Evolutionary conservation across 2,888 invertebrate genomes (phyloP).

Genomic region (Lissonota sp.): DNA sequence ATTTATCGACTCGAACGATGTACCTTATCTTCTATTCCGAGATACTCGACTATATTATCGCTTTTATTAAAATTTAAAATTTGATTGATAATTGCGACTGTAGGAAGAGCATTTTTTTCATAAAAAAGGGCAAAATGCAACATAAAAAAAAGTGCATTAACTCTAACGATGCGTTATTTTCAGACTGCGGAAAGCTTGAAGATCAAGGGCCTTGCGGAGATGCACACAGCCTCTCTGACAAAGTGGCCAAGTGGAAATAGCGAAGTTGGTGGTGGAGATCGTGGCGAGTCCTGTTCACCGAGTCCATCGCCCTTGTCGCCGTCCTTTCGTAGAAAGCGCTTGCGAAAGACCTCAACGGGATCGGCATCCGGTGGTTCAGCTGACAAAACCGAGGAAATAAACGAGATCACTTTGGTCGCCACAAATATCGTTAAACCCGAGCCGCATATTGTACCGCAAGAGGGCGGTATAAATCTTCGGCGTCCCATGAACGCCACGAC

Average conservation of each 20-base stretch:
- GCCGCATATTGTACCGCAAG: constrained; percentile 77
- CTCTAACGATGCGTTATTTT: constrained; percentile 74
- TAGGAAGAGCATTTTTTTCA: too few species aligned
- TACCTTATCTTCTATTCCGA: too few species aligned
- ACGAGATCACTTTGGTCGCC: constrained; percentile 80
- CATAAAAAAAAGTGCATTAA: background rate
- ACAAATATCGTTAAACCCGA: constrained; percentile 81
- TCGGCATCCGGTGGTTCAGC: constrained; percentile 80
- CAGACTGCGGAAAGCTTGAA: constrained; percentile 95
- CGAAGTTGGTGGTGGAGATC: constrained; percentile 78
- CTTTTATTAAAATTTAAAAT: too few species aligned
- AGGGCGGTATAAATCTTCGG: constrained; percentile 74
- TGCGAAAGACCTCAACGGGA: constrained; percentile 89
- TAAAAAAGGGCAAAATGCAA: background rate
- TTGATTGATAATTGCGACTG: too few species aligned
- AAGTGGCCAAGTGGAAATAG: constrained; percentile 87
- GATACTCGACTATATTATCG: too few species aligned
- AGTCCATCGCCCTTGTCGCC: constrained; percentile 86
- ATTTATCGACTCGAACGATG: too few species aligned
- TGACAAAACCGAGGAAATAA: constrained; percentile 79
- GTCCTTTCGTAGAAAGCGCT: constrained; percentile 86
- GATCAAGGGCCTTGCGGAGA: constrained; percentile 95
- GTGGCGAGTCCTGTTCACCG: constrained; percentile 80
- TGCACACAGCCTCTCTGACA: constrained; percentile 91
- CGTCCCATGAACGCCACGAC: constrained; percentile 78